Evolutionary conservation across 2,797 vertebrate genomes (phyloP).

Genomic region (Myotis vivesi): DNA sequence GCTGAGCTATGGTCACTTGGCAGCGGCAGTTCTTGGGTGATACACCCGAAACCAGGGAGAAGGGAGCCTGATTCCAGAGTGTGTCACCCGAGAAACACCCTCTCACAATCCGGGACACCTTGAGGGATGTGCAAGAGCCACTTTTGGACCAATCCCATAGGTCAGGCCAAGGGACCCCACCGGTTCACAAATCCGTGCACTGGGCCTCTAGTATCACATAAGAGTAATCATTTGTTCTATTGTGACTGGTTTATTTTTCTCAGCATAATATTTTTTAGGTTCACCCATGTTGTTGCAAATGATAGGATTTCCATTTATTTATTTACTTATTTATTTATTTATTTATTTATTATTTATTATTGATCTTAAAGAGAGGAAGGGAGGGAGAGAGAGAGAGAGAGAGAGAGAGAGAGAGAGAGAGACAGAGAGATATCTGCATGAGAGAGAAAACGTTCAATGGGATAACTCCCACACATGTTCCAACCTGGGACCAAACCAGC

Average conservation of each 20-base stretch:
- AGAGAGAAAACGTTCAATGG: neutral
- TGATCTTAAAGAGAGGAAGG: neutral
- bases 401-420: neutral
- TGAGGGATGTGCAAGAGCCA: too few relatives aligned
- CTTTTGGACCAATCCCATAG: too few relatives aligned
- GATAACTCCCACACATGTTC: neutral
- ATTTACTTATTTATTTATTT: neutral
- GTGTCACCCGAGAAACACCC: too few relatives aligned
- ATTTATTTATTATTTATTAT: neutral
- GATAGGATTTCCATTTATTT: neutral
- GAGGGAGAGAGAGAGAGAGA: neutral
- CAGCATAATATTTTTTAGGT: neutral
- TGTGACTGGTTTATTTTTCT: neutral
- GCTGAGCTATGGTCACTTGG: too few relatives aligned
- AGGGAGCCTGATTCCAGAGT: too few relatives aligned
- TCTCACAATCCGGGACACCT: too few relatives aligned
- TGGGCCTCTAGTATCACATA: neutral
- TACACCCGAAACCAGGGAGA: too few relatives aligned
- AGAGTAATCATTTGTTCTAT: neutral
- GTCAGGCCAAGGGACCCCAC: too few relatives aligned
- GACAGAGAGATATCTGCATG: neutral
- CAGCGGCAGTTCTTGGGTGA: too few relatives aligned
- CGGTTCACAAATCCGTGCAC: too few relatives aligned
- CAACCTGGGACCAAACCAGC: neutral
- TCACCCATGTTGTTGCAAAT: neutral